phyloP scores from a whole-genome alignment of 2,113 vertebrate species.

The Hyperopisus bebe region DNA sequence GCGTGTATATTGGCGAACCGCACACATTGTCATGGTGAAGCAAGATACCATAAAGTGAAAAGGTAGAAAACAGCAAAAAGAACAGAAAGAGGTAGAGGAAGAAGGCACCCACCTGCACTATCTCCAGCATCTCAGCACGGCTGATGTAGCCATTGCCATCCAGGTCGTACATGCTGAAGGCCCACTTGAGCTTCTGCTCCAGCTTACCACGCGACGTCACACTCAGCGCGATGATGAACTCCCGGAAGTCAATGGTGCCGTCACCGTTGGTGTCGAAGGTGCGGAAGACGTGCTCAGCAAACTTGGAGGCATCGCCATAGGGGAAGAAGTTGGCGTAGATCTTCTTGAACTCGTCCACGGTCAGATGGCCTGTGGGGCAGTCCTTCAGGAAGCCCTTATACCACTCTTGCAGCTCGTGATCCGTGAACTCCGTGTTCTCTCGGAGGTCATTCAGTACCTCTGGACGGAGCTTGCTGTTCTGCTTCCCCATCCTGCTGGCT shows the following conservation, averaged over 20 bases:
- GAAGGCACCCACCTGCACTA: conserved; percentile 63
- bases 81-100: background rate
- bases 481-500: conserved; percentile 66
- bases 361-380: conserved; percentile 77
- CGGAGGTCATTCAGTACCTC: conserved; percentile 79
- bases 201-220: conserved; percentile 36
- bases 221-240: conserved; percentile 39
- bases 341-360: conserved; percentile 80
- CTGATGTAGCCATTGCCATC: conserved; percentile 82
- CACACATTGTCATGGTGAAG: background rate
- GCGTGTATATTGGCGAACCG: background rate
- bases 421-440: conserved; percentile 79
- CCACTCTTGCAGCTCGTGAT: conserved; percentile 83
- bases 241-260: conserved; percentile 37
- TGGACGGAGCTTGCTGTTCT: conserved; percentile 80
- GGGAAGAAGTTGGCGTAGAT: conserved; percentile 84
- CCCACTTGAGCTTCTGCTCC: conserved; percentile 72
- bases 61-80: background rate
- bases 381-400: conserved; percentile 86
- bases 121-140: conserved; percentile 79
- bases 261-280: conserved; percentile 38
- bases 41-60: background rate
- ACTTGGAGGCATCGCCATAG: conserved; percentile 37
- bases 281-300: conserved; percentile 37
- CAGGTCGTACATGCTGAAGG: conserved; percentile 84